Base-by-base conservation (phyloP, 2,113 vertebrate species). In the Heliornis fulica region DNA sequence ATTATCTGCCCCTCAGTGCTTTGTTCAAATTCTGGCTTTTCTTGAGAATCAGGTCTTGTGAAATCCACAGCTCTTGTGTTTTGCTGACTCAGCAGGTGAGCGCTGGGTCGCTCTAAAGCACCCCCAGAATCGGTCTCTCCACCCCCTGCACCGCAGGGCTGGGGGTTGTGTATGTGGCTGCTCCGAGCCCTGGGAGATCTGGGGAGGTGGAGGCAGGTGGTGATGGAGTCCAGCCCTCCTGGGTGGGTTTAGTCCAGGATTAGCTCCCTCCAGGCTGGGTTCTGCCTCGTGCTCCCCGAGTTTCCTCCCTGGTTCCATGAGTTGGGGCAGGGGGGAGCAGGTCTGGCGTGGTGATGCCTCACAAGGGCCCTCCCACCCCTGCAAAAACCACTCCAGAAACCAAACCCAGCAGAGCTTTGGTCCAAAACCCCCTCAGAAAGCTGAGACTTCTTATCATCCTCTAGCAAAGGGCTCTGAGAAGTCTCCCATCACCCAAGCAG, bases 31-130 rank as follows among this genome's bases (percentile, higher is more conserved):
- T 59, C 31, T 21, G 82, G 12, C 15, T 94, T 87, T 78, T 51
- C 38, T 38, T 1, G 8, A 75, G 46, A 29, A 2, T 13, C 26
- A 14, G 50, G n/a, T 48, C 83, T 83, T 57, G 40, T 16, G 72
- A 70, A 93, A 84, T 36, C 8, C 32, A 2, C 4, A 6, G 31
- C 6, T 23, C 13, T n/a, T 63, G 60, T 4, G 0, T 83, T 89
- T 53, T 60, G 87, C 80, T 89, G 94, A 77, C 80, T 96, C 87
- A 81, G 90, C 14, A 0, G 59, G 31, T 13, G 65, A 69, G 54
- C 5, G 2, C 36, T 3, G 1, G 1, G 15, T 63, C 12, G 29
- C 36, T 84, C 3, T 0, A 4, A 4, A 28, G 43, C 28, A 48
- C 43, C 29, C 79, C 80, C 56, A 25, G 38, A 60, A 70, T 38